These are phyloP conservation scores for Adelosebastes latens DNA, from an alignment of 2,797 vertebrate species.

Conservation along the genomic window DNA sequence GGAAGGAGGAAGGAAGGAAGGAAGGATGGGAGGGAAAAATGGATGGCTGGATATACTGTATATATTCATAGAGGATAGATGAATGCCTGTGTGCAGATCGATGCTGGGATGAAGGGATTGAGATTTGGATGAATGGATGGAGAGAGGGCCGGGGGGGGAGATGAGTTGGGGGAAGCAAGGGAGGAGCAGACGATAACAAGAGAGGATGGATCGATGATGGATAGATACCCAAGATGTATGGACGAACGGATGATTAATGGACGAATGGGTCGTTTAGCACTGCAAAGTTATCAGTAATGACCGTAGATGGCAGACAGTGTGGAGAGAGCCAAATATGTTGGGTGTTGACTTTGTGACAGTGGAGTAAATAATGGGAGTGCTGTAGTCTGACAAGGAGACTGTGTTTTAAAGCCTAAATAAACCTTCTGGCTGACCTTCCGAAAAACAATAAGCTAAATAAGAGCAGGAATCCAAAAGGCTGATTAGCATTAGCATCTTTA, in stretches of 20 bases:
- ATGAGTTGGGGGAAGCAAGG: conserved; percentile 35
- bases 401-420: background rate
- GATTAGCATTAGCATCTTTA: background rate
- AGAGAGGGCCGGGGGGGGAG: conserved; percentile 14
- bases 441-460: background rate
- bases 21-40: conserved; percentile 1
- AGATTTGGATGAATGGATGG: conserved; percentile 54
- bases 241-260: conserved; percentile 58
- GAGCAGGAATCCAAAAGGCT: background rate
- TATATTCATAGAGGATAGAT: conserved; percentile 57
- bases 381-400: background rate
- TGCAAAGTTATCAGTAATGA: conserved; percentile 46
- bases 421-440: background rate
- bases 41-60: conserved; percentile 36
- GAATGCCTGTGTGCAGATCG: conserved; percentile 43
- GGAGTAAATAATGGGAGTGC: conserved; percentile 3
- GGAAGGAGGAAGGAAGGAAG: conserved; percentile 1
- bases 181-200: conserved; percentile 65
- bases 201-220: conserved; percentile 58
- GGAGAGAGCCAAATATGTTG: conserved; percentile 26
- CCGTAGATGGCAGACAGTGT: conserved; percentile 25
- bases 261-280: conserved; percentile 46
- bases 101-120: conserved; percentile 53
- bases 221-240: conserved; percentile 50
- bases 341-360: conserved; percentile 33